Evolutionary conservation across 1,140 invertebrate species (phyloP), one percentile per base, ranked within the genome.

Genomic region (Andrena cerasifolii): DNA sequence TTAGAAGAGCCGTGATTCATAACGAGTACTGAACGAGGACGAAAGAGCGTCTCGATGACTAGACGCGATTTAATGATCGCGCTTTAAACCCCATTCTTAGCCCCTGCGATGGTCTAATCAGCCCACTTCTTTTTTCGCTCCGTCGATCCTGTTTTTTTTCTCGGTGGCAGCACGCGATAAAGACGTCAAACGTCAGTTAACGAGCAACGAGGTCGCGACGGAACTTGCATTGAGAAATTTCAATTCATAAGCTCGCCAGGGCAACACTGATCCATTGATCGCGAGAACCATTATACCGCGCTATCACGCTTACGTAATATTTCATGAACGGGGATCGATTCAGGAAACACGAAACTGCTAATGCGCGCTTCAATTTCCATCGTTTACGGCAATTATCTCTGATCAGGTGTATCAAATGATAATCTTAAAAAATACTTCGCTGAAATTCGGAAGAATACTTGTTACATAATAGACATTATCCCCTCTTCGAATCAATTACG

Each of bases 171-270:
- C 21, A 21, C 43, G 51, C 56, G 82, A 83, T 84, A 83, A 84
- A 66, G 49, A 56, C 47, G 56, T 73, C 72, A 71, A 71, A 83
- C 82, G 82, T 84, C 78, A 76, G 49, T 62, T 65, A 56, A 61
- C 59, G 31, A 63, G 65, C 62, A 49, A 49, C 72, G 49, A 49
- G 78, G 66, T 83, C 77, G 78, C n/a, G 68, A 56, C 67, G 36
- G 36, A 51, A 54, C 72, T 83, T 71, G 67, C 83, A 80, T 84
- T 83, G 81, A 84, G 83, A 84, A 84, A 84, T 83, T 84, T 84
- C 83, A 84, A 84, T 84, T 84, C 81, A 61, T 66, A 59, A 58
- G 47, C 45, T 71, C 54, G 71, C 28, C 21, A 16, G 24, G 58
- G 53, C 47, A 58, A 24, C 31, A 24, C 49, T 58, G 45, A 79